A percentile compares a stretch with the other conserved stretches of the same genome.
Evolutionary conservation across 2,113 vertebrate species (phyloP).

Genomic region (Oenanthe melanoleuca): DNA sequence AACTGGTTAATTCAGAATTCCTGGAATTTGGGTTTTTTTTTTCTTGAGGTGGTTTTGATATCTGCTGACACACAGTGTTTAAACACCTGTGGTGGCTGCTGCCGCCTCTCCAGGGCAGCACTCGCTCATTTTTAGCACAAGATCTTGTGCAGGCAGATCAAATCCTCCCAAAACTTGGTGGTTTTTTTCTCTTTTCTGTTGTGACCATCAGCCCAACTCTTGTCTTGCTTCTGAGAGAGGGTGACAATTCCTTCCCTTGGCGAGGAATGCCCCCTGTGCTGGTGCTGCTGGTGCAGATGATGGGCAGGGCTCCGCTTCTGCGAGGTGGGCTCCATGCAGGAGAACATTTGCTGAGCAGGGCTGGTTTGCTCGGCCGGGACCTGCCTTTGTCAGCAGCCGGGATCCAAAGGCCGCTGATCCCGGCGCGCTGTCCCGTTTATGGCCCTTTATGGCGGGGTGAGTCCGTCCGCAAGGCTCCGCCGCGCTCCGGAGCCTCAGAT

Average conservation of each 20-base stretch:
- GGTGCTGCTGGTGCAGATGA: background rate
- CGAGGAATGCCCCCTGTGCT: background rate
- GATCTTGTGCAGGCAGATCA: rapidly evolving
- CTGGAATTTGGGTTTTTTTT: rapidly evolving
- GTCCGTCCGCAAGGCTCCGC: background rate
- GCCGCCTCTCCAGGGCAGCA: background rate
- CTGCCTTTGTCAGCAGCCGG: background rate
- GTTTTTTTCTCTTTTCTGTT: background rate
- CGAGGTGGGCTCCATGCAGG: background rate
- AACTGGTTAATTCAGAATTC: background rate
- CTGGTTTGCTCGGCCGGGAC: background rate
- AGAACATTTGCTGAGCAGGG: background rate
- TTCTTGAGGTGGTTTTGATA: background rate
- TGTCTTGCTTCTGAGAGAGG: background rate
- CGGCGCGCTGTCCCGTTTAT: background rate
- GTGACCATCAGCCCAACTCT: background rate
- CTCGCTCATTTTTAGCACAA: rapidly evolving
- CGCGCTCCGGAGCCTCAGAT: background rate
- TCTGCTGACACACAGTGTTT: rapidly evolving
- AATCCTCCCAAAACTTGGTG: background rate
- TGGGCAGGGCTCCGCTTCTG: background rate
- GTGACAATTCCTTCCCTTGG: background rate
- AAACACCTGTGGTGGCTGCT: background rate
- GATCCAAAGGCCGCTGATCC: background rate
- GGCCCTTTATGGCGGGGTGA: background rate